Base-by-base conservation (phyloP, 2,797 vertebrate genomes). In the Spheniscus humboldti region DNA sequence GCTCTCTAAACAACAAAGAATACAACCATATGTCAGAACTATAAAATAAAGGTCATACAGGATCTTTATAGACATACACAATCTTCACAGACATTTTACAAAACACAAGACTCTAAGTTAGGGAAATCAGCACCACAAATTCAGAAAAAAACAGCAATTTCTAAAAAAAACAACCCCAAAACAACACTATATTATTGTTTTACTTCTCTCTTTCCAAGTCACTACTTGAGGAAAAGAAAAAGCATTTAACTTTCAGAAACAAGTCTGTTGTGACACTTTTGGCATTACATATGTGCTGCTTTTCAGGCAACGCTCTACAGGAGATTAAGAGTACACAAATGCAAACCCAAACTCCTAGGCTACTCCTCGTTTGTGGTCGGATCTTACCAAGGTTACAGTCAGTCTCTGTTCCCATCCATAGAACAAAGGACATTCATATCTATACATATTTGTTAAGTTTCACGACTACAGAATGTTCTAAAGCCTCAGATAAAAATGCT, bases 91-190 rank as follows among this genome's bases (percentile, higher is more conserved):
- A 59, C 64, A 90, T 52, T 85, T 64, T 79, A 56, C 71, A 80
- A 90, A 97, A 89, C 14, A 16, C 20, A 94, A 84, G 81, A 96
- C 83, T 63, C 84, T 60, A 81, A 93, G 81, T 87, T 83, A 72
- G 7, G 18, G 60, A 94, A 92, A 71, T 50, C 37, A 74, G 24
- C 4, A 7, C 1, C 0, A 8, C 10, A 72, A 72, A 72, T 37
- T 45, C 33, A 53, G 20, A 14, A 4, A 19, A 35, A 83, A 31
- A 0, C 1, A 75, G 10, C 33, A 37, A 76, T 41, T 68, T 66
- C 30, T 45, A 7, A 4, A 80, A 5, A 80, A 50, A 4, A 41
- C 11, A 3, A 3, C 39, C 39, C 41, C 41, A 41, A 41, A 41
- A 41, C 41, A 41, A 41, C 41, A 41, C 41, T 41, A 16, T 41